Base-by-base conservation (phyloP, 2,113 vertebrate species). In the Corythoichthys intestinalis region DNA sequence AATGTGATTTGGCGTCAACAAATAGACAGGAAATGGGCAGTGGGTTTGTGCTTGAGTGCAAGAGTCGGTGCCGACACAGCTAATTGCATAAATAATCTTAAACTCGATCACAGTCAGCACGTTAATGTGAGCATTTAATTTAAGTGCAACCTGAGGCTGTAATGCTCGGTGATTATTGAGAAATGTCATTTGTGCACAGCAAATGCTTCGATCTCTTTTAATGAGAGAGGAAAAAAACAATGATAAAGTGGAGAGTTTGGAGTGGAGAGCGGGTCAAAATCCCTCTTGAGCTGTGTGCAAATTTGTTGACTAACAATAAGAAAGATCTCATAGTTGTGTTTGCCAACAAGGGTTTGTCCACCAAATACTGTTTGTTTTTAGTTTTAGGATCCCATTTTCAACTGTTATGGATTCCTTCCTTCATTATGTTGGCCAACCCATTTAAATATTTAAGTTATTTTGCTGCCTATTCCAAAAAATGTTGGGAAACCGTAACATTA, bases 1-100 rank as follows among this genome's bases (percentile, higher is more conserved):
- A 62, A 20, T 58, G 62, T 65, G 72, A 76, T 77, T 71, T 70
- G 37, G 65, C 69, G 53, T 66, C 50, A 48, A 76, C 65, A 78
- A 69, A 69, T 84, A 79, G 83, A 58, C 73, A 76, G 69, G n/a
- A 35, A 44, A 52, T 20, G 58, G 35, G 69, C 13, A 47, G 38
- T 38, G 57, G 47, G 70, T 73, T 69, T 59, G 70, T 57, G 57
- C 15, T 57, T 49, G 65, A 65, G 66, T 50, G 46, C 47, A 65
- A 48, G 20, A 12, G 44, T 28, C 44, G 49, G 39, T 66, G 77
- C 80, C 84, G 83, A 86, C 67, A 6, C 37, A 41, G 67, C 76
- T 68, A 11, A 65, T 49, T 65, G 69, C 76, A 70, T 72, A 76
- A 82, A 79, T 67, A 63, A 81, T 70, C 65, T 70, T 73, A 62